phyloP scores from a whole-genome alignment of 1,140 invertebrate species.

The Hesperophylax magnus region DNA sequence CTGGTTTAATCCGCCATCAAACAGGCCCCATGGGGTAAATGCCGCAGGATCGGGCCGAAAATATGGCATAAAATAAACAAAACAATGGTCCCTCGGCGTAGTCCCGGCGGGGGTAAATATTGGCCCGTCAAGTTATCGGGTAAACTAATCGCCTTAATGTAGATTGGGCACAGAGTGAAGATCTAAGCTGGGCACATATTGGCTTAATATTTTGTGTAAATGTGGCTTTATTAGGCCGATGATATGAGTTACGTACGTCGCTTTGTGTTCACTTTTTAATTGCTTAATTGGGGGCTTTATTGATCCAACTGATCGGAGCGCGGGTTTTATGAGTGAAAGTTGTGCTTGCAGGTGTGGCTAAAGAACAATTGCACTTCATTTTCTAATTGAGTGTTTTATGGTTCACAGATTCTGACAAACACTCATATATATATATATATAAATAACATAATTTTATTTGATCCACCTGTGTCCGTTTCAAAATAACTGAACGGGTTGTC shows the following conservation, averaged over 20 bases:
- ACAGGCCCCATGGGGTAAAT: background rate
- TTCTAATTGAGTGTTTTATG: too few species aligned
- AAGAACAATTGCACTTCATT: too few species aligned
- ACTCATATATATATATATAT: too few species aligned
- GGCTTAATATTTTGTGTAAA: conserved; percentile 1
- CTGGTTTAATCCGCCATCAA: background rate
- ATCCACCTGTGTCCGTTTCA: too few species aligned
- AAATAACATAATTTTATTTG: too few species aligned
- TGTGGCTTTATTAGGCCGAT: background rate
- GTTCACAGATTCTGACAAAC: too few species aligned
- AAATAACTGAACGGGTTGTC: too few species aligned
- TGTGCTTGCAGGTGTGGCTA: too few species aligned
- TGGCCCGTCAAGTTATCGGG: background rate
- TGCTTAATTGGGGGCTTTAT: too few species aligned
- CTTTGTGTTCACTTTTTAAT: too few species aligned
- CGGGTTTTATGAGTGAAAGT: too few species aligned
- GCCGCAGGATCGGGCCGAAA: background rate
- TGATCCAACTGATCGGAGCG: too few species aligned
- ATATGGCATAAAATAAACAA: conserved; percentile 6
- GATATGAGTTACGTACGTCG: background rate
- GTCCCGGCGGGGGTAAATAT: background rate
- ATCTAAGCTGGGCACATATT: background rate
- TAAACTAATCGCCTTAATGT: conserved; percentile 10
- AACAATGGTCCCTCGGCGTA: background rate
- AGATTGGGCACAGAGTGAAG: background rate